These are phyloP conservation scores for Megathymus violae DNA, from an alignment of 1,140 invertebrate genomes.

Conservation along the genomic window DNA sequence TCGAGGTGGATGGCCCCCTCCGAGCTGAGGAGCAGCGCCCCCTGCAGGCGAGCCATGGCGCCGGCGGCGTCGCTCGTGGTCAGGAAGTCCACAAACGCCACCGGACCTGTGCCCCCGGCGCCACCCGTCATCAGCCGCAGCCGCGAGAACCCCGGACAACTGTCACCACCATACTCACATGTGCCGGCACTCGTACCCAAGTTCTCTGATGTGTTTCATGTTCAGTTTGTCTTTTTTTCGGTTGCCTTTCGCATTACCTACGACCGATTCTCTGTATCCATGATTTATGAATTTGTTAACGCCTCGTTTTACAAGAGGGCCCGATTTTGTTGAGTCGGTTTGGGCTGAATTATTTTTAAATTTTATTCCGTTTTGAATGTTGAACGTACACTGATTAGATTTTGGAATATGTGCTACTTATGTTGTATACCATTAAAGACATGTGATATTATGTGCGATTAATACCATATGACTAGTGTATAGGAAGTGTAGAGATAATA, in stretches of 20 bases:
- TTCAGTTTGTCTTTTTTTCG: conserved; percentile 27
- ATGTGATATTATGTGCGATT: conserved; percentile 56
- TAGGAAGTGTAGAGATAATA: conserved; percentile 49
- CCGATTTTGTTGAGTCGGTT: background rate
- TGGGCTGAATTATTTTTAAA: background rate
- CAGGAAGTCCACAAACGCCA: conserved; percentile 98
- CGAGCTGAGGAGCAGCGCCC: conserved; percentile 96
- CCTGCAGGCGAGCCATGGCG: conserved; percentile 96
- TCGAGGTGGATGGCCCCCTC: conserved; percentile 98
- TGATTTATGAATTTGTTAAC: conserved; percentile 2
- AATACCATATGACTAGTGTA: conserved; percentile 58
- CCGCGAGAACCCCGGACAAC: conserved; percentile 98
- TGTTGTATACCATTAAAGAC: conserved; percentile 34
- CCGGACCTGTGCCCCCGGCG: conserved; percentile 77
- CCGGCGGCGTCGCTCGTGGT: conserved; percentile 94
- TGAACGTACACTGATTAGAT: conserved; percentile 17
- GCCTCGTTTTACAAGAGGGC: background rate
- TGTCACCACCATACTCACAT: conserved; percentile 78
- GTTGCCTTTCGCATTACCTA: conserved; percentile 8
- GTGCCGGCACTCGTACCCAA: conserved; percentile 66
- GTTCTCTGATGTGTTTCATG: conserved; percentile 36
- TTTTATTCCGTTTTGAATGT: background rate
- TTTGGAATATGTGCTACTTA: conserved; percentile 32
- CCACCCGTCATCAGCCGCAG: conserved; percentile 97
- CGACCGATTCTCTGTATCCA: conserved; percentile 7